phyloP scores from a whole-genome alignment of 2,888 invertebrate species.

The Leucania comma region DNA sequence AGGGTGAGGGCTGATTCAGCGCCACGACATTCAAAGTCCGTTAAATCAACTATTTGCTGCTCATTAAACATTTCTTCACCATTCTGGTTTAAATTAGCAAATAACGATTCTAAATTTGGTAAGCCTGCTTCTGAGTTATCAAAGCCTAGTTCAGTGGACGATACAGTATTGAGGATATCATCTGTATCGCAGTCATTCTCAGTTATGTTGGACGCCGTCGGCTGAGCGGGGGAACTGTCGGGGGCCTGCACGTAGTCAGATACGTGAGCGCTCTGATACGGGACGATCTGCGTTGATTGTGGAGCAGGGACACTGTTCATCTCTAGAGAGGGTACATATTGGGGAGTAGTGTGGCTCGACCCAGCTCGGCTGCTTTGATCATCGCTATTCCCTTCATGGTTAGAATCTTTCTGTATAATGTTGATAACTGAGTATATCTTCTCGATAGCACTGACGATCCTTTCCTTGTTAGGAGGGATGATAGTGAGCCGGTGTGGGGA shows the following conservation, averaged over 20 bases:
- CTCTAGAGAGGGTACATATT: conserved; percentile 1
- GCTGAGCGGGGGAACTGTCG: background rate
- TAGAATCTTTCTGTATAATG: conserved; percentile 50
- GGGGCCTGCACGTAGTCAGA: conserved; percentile 14
- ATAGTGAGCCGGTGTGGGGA: conserved; percentile 70
- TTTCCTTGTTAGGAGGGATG: conserved; percentile 79
- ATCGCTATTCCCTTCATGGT: conserved; percentile 1
- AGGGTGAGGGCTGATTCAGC: conserved; percentile 1
- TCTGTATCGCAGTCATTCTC: conserved; percentile 18
- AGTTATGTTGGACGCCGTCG: background rate
- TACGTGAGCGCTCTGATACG: conserved; percentile 12
- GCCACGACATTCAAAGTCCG: background rate
- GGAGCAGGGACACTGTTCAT: background rate
- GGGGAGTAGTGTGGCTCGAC: conserved; percentile 6
- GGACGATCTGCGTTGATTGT: conserved; percentile 6
- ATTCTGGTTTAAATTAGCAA: conserved; percentile 16
- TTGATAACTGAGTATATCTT: conserved; percentile 81
- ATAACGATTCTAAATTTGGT: conserved; percentile 24
- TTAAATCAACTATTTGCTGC: background rate
- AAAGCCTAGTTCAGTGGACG: conserved; percentile 34
- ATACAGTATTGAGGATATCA: background rate
- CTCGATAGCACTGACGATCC: conserved; percentile 81
- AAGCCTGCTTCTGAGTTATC: conserved; percentile 28
- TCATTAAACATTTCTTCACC: background rate
- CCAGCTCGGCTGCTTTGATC: conserved; percentile 1